These are phyloP conservation scores for Anthoscopus minutus DNA, from an alignment of 2,113 vertebrate genomes.

Conservation along the genomic window DNA sequence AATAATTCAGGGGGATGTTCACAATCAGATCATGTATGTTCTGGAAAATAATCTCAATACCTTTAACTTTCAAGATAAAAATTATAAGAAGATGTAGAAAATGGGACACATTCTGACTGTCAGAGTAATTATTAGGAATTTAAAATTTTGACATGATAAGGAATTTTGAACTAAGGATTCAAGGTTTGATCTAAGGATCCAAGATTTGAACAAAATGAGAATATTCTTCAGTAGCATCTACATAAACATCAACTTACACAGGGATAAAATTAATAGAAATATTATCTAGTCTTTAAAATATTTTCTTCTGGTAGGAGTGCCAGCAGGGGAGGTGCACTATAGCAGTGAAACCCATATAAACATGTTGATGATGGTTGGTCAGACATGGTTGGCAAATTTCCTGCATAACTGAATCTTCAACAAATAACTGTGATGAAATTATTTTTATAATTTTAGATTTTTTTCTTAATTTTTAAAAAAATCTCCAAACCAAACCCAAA, in stretches of 20 bases:
- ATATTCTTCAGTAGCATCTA: neutral
- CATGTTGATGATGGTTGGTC: neutral
- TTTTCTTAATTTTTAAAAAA: neutral
- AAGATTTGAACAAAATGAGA: neutral
- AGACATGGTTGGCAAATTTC: neutral
- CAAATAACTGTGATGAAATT: neutral
- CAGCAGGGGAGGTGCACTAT: neutral
- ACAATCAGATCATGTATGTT: neutral
- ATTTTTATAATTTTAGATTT: neutral
- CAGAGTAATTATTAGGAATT: neutral
- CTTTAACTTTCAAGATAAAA: neutral
- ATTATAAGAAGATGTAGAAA: neutral
- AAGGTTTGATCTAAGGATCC: neutral
- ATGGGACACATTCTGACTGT: neutral
- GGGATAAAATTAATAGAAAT: neutral
- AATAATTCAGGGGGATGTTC: neutral
- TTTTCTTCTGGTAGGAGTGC: neutral
- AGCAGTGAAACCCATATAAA: neutral
- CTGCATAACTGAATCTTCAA: neutral
- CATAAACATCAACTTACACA: neutral
- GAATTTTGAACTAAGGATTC: neutral
- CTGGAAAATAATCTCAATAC: neutral
- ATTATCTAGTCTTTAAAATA: neutral
- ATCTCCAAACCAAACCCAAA: neutral
- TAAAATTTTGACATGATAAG: neutral